Conservation (phyloP, 2,797 vertebrate species). For the Erethizon dorsatum region DNA sequence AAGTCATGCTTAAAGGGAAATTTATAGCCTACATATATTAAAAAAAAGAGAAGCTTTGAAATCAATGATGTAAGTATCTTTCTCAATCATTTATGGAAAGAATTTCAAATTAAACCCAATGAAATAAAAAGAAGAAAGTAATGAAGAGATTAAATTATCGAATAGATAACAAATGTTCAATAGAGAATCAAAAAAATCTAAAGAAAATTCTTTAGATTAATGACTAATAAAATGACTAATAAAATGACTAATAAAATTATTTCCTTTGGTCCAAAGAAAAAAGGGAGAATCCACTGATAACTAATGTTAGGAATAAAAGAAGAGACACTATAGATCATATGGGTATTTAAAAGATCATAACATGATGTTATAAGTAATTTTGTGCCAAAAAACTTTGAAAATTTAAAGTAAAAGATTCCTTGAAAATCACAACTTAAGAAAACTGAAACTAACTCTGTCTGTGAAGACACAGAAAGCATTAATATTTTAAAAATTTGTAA, state of each 20-base stretch:
- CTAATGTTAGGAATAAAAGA: background rate
- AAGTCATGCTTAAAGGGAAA: background rate
- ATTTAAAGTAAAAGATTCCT: background rate
- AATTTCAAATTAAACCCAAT: constrained; percentile 2
- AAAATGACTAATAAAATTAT: background rate
- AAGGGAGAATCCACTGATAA: background rate
- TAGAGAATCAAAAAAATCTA: background rate
- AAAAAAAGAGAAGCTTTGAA: background rate
- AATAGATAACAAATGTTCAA: background rate
- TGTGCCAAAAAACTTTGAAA: background rate
- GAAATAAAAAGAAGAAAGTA: background rate
- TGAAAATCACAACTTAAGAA: background rate
- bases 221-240: background rate
- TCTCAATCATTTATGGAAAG: background rate
- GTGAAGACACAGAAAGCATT: background rate
- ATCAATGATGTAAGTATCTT: background rate
- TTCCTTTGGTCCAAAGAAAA: background rate
- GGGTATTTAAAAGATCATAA: background rate
- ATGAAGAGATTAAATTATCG: background rate
- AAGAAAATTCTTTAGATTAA: background rate
- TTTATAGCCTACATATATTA: background rate
- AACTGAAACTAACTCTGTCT: background rate
- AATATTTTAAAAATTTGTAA: background rate
- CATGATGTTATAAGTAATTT: background rate
- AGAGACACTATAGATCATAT: background rate